Base-by-base conservation (phyloP, 2,888 invertebrate genomes). In the Digitonthophagus gazella region DNA sequence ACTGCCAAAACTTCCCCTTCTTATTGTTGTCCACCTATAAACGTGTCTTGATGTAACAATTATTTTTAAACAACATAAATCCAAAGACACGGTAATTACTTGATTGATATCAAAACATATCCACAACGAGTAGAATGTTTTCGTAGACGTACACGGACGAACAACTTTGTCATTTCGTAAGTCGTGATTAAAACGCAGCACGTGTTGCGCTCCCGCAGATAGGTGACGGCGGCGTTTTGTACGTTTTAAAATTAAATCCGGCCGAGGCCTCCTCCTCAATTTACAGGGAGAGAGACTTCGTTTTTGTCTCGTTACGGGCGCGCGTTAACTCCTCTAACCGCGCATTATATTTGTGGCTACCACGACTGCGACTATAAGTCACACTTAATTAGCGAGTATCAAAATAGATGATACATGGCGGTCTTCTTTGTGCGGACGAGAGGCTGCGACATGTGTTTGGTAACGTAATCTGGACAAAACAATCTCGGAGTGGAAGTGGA, bases 151-250 rank as follows among this genome's bases (percentile, higher is more conserved):
- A 65, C n/a, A 80, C 11, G 28, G 6, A 11, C 79, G 80, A 81
- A 81, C 80, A 81, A 79, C 80, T 79, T 80, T 80, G 79, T 79
- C 61, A 8, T 80, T 81, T 80, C 79, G 77, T 81, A 76, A 75
- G 76, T 76, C 76, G 75, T 77, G 78, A 79, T 78, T 79, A 77
- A 79, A 74, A 72, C 65, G 64, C 58, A 71, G 73, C 78, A 78
- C 75, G 74, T 78, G 78, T 69, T 19, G 16, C 16, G 61, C 16
- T 18, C 19, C 20, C 18, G 61, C 61, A 5, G 16, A 19, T 18
- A n/a, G 28, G 28, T 44, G 11, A n/a, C n/a, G n/a, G n/a, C 18
- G n/a, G 19, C 18, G 18, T 61, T 61, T 61, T 61, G 19, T 18
- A 61, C 20, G 61, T 61, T 61, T 61, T 61, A 20, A 61, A 18